Evolutionary conservation across 2,888 invertebrate species (phyloP).

Genomic region (Polylopha cassiicola): DNA sequence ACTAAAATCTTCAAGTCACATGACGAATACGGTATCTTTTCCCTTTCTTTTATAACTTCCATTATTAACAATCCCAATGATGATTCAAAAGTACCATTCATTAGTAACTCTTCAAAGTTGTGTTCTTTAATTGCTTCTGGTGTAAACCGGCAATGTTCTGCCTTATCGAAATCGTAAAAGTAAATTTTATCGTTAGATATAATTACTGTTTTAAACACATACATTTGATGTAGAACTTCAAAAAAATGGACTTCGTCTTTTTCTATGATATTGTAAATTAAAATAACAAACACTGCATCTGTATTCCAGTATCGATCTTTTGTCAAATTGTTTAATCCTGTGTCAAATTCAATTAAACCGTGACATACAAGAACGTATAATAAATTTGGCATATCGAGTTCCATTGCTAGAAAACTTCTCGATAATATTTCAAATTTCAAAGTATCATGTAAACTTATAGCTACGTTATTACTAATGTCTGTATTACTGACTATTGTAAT

Average conservation of each 20-base stretch:
- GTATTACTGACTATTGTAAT: too few species aligned
- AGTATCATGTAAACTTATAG: not conserved
- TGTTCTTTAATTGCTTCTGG: not conserved
- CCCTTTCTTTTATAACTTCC: not conserved
- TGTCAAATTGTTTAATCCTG: not conserved
- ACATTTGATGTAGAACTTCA: not conserved
- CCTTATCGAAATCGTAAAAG: not conserved
- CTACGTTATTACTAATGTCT: too few species aligned
- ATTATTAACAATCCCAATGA: not conserved
- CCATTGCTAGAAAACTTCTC: not conserved
- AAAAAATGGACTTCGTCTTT: conserved; percentile 1
- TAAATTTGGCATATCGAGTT: not conserved
- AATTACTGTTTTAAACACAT: not conserved
- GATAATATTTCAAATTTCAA: not conserved
- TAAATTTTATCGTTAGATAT: not conserved
- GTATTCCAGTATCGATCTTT: conserved; percentile 5
- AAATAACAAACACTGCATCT: not conserved
- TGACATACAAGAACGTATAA: not conserved
- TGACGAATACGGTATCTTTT: not conserved
- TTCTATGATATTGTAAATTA: not conserved
- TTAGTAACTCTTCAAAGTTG: not conserved
- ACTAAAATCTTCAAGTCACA: not conserved
- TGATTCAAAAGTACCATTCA: not conserved
- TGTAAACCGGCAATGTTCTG: not conserved
- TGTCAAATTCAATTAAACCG: not conserved